A percentile compares a stretch with the other conserved stretches of the same genome.
phyloP scores from a whole-genome alignment of 35 echinoderm and acorn worm species.

The Heliocidaris erythrogramma region DNA sequence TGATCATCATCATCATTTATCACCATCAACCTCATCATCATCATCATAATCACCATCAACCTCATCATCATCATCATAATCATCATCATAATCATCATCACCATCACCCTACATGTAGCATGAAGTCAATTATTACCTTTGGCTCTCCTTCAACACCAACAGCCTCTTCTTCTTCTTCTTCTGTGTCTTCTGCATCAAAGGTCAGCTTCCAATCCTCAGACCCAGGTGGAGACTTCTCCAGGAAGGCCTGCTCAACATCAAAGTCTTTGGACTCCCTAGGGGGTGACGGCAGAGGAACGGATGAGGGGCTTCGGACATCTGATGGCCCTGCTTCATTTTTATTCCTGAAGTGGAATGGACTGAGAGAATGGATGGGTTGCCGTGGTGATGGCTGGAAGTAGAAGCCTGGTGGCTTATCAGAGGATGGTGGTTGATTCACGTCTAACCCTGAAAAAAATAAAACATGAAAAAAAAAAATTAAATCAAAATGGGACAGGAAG shows the following conservation, averaged over 20 bases:
- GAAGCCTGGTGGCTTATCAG: neutral
- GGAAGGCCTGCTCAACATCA: slow-evolving; percentile 33
- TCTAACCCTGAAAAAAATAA: neutral
- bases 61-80: neutral
- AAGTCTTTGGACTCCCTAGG: neutral
- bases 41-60: neutral
- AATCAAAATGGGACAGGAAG: no score
- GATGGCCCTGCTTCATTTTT: no score
- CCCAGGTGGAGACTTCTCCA: neutral
- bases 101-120: neutral
- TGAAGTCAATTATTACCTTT: neutral
- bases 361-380: slow-evolving; percentile 24
- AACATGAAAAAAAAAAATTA: no score
- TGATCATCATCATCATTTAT: neutral
- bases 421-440: neutral
- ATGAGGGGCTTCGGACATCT: neutral
- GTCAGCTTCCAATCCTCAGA: slow-evolving; percentile 21
- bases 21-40: neutral
- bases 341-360: slow-evolving; percentile 34
- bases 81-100: neutral
- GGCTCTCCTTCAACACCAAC: neutral
- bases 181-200: slow-evolving; percentile 27
- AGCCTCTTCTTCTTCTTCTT: neutral
- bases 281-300: neutral
- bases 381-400: slow-evolving; percentile 30